phyloP scores from a whole-genome alignment of 1,140 invertebrate genomes.

The Pteromalus puparum region DNA sequence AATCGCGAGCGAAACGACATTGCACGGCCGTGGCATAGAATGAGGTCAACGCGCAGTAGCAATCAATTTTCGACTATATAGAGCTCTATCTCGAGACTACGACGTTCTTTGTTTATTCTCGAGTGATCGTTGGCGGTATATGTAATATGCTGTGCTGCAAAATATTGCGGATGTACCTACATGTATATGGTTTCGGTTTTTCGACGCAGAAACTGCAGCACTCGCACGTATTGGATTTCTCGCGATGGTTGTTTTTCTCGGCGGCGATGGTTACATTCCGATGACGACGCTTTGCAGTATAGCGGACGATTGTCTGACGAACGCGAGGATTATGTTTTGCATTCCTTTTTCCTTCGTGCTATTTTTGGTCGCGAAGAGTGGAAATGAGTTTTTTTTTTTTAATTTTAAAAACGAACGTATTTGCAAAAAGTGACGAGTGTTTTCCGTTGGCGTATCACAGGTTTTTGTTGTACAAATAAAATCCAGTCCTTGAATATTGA shows the following conservation, averaged over 20 bases:
- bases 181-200: neutral
- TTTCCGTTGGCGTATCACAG: too few relatives aligned
- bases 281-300: too few relatives aligned
- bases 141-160: too few relatives aligned
- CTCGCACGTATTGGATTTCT: neutral
- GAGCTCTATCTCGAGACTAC: neutral
- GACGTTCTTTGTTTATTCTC: neutral
- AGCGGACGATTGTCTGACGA: too few relatives aligned
- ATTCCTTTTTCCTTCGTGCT: neutral
- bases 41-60: conserved; percentile 37
- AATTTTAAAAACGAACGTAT: too few relatives aligned
- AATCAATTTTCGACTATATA: conserved; percentile 23
- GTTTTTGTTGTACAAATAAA: too few relatives aligned
- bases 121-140: neutral
- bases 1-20: neutral
- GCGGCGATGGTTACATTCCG: too few relatives aligned
- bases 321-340: too few relatives aligned
- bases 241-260: neutral
- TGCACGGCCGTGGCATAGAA: conserved; percentile 30
- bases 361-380: neutral
- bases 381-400: too few relatives aligned
- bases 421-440: neutral
- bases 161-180: too few relatives aligned
- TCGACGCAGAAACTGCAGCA: neutral
- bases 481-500: too few relatives aligned